Conservation (phyloP, 2,797 vertebrate genomes). For the Gallinago nigripennis region DNA sequence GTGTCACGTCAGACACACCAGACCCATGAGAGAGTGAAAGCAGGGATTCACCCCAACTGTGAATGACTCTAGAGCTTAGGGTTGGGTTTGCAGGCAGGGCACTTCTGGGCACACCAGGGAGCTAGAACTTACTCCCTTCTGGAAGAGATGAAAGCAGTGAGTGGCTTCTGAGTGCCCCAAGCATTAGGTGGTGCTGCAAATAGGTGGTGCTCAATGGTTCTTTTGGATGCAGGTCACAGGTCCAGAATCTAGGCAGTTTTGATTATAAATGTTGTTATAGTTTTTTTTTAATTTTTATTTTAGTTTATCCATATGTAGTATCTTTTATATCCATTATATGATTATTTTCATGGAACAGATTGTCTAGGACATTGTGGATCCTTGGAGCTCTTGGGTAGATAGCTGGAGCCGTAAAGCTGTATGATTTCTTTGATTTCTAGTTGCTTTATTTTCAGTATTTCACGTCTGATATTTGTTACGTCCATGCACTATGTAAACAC, state of each 20-base stretch:
- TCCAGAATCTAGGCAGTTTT: not conserved
- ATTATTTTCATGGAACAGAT: not conserved
- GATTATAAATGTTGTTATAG: not conserved
- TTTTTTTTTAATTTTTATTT: no score
- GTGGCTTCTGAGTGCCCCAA: not conserved
- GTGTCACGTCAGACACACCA: not conserved
- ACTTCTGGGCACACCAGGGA: not conserved
- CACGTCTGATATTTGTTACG: not conserved
- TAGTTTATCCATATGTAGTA: not conserved
- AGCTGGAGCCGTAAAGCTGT: not conserved
- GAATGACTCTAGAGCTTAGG: not conserved
- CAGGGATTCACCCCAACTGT: not conserved
- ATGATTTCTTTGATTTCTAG: not conserved
- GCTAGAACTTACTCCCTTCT: not conserved
- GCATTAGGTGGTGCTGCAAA: not conserved
- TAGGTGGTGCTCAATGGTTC: not conserved
- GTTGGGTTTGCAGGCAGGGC: not conserved
- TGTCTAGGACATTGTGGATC: not conserved
- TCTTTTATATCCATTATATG: not conserved
- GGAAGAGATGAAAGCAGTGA: not conserved
- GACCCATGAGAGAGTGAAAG: rapidly evolving
- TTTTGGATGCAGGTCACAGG: not conserved
- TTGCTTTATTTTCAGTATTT: not conserved
- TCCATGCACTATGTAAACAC: not conserved
- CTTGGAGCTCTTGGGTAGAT: not conserved